phyloP scores from a whole-genome alignment of 2,888 invertebrate species.

The Imbricaverruca yamaguchii region DNA sequence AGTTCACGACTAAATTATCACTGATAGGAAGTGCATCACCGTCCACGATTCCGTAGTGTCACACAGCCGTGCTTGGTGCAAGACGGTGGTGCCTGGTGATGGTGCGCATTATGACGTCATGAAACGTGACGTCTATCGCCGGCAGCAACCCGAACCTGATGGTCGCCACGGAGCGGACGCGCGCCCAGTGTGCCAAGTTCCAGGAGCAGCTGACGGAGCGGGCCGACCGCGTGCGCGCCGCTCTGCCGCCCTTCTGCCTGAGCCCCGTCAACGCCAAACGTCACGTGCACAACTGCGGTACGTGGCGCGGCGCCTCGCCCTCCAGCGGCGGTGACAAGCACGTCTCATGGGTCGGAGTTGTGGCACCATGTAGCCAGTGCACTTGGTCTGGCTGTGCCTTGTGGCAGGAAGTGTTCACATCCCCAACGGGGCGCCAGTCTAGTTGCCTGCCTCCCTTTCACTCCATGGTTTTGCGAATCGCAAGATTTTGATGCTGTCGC shows the following conservation, averaged over 20 bases:
- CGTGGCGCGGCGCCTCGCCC: background rate
- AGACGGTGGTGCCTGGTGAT: background rate
- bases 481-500: conserved; percentile 9
- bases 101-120: background rate
- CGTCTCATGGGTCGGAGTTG: background rate
- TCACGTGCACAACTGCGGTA: conserved; percentile 6
- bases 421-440: background rate
- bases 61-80: background rate
- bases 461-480: background rate
- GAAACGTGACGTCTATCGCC: background rate
- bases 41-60: too few relatives aligned
- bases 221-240: background rate
- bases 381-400: background rate
- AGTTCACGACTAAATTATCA: too few relatives aligned
- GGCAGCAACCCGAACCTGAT: background rate
- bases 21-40: too few relatives aligned
- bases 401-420: too few relatives aligned
- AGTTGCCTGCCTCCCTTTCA: background rate
- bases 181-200: background rate
- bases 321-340: background rate
- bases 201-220: background rate
- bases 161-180: background rate
- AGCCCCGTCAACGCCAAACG: background rate
- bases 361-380: background rate
- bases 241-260: background rate